phyloP scores from a whole-genome alignment of 1,140 invertebrate genomes.

The Aphelinus atriplicis region DNA sequence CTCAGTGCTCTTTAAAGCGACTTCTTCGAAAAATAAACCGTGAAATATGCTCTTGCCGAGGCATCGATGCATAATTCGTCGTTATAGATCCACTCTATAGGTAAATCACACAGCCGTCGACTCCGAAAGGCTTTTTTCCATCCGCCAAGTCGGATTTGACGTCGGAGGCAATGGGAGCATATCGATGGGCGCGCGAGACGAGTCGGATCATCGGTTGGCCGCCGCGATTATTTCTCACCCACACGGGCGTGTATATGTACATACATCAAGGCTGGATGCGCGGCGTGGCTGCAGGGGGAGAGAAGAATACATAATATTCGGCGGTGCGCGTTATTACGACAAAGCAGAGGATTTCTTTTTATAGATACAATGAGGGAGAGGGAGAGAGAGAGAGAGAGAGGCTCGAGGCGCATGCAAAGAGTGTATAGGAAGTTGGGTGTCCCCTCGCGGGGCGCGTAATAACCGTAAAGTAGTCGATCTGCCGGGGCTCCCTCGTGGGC shows the following conservation, averaged over 20 bases:
- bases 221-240: constrained; percentile 30
- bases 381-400: constrained; percentile 8
- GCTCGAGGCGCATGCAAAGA: constrained; percentile 32
- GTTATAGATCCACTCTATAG: too few species aligned
- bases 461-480: constrained; percentile 54
- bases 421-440: constrained; percentile 23
- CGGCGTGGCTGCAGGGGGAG: not conserved
- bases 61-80: too few species aligned
- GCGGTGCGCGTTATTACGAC: constrained; percentile 33
- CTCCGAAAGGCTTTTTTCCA: too few species aligned
- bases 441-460: constrained; percentile 45
- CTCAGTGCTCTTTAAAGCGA: too few species aligned
- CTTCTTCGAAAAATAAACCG: too few species aligned
- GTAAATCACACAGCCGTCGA: too few species aligned
- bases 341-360: constrained; percentile 41
- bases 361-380: constrained; percentile 19
- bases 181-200: too few species aligned
- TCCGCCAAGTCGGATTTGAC: too few species aligned
- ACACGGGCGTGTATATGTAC: not conserved
- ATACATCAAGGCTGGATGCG: not conserved
- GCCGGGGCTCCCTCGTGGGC: constrained; percentile 21
- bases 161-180: too few species aligned
- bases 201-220: constrained; percentile 30
- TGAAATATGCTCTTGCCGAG: too few species aligned
- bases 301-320: constrained; percentile 37